A percentile compares a stretch with the other conserved stretches of the same genome.
phyloP scores from a whole-genome alignment of 2,888 invertebrate genomes.

The Rotaria magnacalcarata region DNA sequence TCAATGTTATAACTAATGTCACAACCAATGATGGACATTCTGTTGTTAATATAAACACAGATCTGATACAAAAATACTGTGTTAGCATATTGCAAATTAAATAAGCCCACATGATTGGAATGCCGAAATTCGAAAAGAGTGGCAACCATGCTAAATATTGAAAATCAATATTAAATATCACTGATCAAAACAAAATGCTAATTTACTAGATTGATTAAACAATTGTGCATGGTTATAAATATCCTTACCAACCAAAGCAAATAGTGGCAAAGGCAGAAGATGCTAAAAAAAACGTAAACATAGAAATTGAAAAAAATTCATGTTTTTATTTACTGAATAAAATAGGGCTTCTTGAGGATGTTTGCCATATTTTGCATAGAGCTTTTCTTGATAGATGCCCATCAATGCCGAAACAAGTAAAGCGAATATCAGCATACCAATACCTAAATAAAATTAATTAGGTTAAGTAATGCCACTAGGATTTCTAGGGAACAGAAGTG shows the following conservation, averaged over 20 bases:
- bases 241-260: constrained; percentile 73
- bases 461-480: too few relatives aligned
- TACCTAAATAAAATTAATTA: constrained; percentile 61
- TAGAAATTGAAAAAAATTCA: constrained; percentile 64
- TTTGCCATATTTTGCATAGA: constrained; percentile 79
- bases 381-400: constrained; percentile 86
- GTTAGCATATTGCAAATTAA: constrained; percentile 77
- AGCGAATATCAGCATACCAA: constrained; percentile 76
- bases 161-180: neutral
- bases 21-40: constrained; percentile 89
- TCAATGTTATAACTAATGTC: constrained; percentile 84
- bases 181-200: too few relatives aligned
- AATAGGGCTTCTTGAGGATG: constrained; percentile 69
- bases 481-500: too few relatives aligned
- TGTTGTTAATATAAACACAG: constrained; percentile 86
- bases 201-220: constrained; percentile 64
- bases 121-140: constrained; percentile 47
- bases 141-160: neutral
- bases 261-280: constrained; percentile 80
- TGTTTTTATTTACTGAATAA: constrained; percentile 61
- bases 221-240: constrained; percentile 72
- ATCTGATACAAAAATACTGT: constrained; percentile 87
- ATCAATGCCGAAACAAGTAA: constrained; percentile 84
- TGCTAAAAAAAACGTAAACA: constrained; percentile 65
- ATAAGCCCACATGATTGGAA: constrained; percentile 75